Evolutionary conservation across 2,888 invertebrate species (phyloP).

Genomic region (Kuschelorhynchus macadamiae): DNA sequence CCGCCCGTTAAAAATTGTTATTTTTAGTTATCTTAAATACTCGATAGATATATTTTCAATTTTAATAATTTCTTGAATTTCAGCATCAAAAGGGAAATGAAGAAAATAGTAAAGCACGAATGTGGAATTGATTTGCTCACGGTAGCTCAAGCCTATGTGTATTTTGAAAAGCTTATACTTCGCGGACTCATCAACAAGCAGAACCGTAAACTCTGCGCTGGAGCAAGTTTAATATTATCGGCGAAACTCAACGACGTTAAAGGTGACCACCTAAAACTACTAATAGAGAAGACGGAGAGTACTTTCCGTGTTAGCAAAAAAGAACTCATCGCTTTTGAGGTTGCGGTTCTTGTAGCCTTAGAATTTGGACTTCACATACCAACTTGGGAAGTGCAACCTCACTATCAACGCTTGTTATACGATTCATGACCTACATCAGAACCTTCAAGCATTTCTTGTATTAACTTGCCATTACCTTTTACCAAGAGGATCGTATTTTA

Average conservation of each 20-base stretch:
- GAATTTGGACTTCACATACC: constrained; percentile 96
- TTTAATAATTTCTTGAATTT: constrained; percentile 53
- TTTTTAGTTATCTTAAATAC: not conserved
- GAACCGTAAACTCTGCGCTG: constrained; percentile 96
- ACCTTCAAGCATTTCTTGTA: constrained; percentile 25
- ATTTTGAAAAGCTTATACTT: constrained; percentile 96
- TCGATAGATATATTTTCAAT: not conserved
- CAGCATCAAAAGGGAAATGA: constrained; percentile 96
- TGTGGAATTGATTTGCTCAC: constrained; percentile 88
- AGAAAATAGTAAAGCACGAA: constrained; percentile 90
- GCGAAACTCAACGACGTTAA: constrained; percentile 98
- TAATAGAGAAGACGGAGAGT: constrained; percentile 95
- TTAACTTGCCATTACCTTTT: constrained; percentile 39
- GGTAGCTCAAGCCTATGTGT: constrained; percentile 97
- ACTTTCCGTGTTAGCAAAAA: constrained; percentile 91
- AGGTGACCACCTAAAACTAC: constrained; percentile 86
- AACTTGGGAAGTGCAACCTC: constrained; percentile 92
- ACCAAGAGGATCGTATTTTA: constrained; percentile 32
- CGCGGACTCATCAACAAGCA: constrained; percentile 93
- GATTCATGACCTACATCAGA: constrained; percentile 73
- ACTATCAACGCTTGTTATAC: constrained; percentile 94
- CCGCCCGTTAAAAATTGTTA: too few relatives aligned
- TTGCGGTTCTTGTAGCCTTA: constrained; percentile 93
- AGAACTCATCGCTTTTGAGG: constrained; percentile 92
- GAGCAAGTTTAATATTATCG: constrained; percentile 92